Evolutionary conservation across 2,888 invertebrate species (phyloP), one percentile per base, ranked within the genome.

Genomic region (Scaptodrosophila latifasciaeformis): DNA sequence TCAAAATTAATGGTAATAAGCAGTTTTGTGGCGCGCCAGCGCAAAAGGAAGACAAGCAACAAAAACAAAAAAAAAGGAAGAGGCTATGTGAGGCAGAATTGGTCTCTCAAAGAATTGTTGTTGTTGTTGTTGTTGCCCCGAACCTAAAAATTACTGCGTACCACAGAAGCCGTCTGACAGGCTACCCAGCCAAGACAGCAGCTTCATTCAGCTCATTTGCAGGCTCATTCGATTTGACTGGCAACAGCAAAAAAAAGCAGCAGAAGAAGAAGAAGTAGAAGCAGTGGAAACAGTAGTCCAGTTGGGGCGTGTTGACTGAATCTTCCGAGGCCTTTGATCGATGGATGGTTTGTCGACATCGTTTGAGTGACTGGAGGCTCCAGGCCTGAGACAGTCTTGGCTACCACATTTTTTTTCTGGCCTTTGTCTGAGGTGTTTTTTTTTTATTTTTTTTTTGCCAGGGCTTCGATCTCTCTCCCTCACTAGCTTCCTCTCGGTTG

Each of bases 131-230:
- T n/a, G n/a, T n/a, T n/a, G n/a, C n/a, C n/a, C n/a, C n/a, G n/a
- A n/a, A n/a, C n/a, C 29, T 47, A 81, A 72, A 86, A 86, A 86
- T 86, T 86, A 86, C 85, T 86, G 86, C 86, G 86, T 86, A 86
- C 77, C 84, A 84, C 86, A 86, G 86, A 84, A 86, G 86, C 86
- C 76, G 81, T 77, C 76, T 67, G 81, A 77, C 81, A 63, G 59
- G 64, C 69, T 59, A 60, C 39, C 10, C 17, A 30, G 45, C 46
- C 29, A 12, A 18, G 44, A 3, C 24, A 7, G 24, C 39, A 7
- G 13, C 10, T n/a, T 2, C 37, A 15, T 35, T 51, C 59, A 54
- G 59, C 71, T 70, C 70, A 74, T 70, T 70, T 74, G 65, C 70
- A 72, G 70, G 62, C 67, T 59, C 17, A 18, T n/a, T 7, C 24